A percentile compares a stretch with the other conserved stretches of the same genome.
Evolutionary conservation across 2,113 vertebrate genomes (phyloP).

Genomic region (Engystomops pustulosus): DNA sequence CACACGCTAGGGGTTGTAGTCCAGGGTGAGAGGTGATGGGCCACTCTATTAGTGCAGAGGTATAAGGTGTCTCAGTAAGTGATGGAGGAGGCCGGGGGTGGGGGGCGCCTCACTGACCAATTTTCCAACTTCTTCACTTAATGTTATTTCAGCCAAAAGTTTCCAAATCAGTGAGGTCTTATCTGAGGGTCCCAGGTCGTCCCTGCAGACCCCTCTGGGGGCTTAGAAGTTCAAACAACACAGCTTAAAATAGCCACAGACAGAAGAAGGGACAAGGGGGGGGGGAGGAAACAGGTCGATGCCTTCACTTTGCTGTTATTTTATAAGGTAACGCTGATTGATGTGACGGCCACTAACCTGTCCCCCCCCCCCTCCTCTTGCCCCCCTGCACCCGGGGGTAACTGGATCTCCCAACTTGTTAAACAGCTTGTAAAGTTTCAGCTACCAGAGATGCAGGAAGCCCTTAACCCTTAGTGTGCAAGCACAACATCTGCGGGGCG

Average conservation of each 20-base stretch:
- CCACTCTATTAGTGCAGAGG: conserved; percentile 18
- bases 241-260: conserved; percentile 54
- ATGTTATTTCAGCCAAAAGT: conserved; percentile 58
- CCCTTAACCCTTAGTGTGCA: neutral
- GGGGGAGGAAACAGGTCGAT: conserved; percentile 43
- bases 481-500: neutral
- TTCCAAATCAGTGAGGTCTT: conserved; percentile 55
- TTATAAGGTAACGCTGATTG: conserved; percentile 51
- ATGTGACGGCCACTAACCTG: conserved; percentile 35
- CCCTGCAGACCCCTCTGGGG: conserved; percentile 31
- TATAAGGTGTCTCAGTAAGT: conserved; percentile 46
- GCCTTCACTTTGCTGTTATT: conserved; percentile 41
- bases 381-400: neutral
- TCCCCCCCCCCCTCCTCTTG: neutral
- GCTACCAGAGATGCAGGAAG: conserved; percentile 37
- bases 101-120: neutral
- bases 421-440: conserved; percentile 49
- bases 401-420: conserved; percentile 47
- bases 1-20: conserved; percentile 17
- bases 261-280: conserved; percentile 12
- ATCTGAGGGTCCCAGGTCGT: conserved; percentile 40
- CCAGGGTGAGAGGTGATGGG: conserved; percentile 50
- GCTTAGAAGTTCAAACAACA: conserved; percentile 45
- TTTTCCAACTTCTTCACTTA: conserved; percentile 46
- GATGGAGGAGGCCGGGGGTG: conserved; percentile 17